Evolutionary conservation across 1,140 invertebrate genomes (phyloP), one percentile per base, ranked within the genome.

Genomic region (Halesus radiatus): DNA sequence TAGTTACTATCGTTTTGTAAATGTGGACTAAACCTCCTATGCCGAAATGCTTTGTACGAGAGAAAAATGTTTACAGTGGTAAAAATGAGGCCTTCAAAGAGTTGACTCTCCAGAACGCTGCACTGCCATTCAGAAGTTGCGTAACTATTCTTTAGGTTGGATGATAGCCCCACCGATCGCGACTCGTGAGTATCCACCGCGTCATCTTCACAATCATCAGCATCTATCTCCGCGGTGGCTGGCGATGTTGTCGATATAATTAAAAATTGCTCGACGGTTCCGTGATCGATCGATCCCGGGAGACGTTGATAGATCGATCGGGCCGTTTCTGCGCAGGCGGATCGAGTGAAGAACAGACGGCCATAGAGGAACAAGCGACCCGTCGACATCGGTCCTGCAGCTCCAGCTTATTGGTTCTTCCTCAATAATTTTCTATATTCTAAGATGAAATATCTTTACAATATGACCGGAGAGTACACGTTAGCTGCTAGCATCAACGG

Each of bases 261-360:
- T 64, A 76, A 80, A 58, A 66, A 77, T 74, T 81, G 50, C 66
- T 50, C 66, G 72, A 79, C 66, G 70, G 78, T 16, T 74, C 29
- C 56, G 68, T 74, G 80, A 81, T 75, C 68, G 50, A 72, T 72
- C 68, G 68, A 22, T 72, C 73, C 72, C 62, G 13, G 16, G 50
- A 23, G 80, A 79, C 80, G 18, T 78, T 81, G 80, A 79, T 78
- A 62, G 76, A 81, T 81, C 37, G 80, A 56, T 62, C 32, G 29
- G 13, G 1, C 10, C 37, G 37, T 52, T 66, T 72, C 66, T 7
- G 66, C 18, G 66, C 62, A 23, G 66, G 45, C 45, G 66, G 20
- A 45, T 22, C 66, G 13, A 20, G 20, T 18, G 18, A 20, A 53
- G 18, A 53, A 54, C 23, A 72, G 26, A 3, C 10, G 23, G 56